Evolutionary conservation across 2,113 vertebrate species (phyloP).

Genomic region (Myocastor coypus): DNA sequence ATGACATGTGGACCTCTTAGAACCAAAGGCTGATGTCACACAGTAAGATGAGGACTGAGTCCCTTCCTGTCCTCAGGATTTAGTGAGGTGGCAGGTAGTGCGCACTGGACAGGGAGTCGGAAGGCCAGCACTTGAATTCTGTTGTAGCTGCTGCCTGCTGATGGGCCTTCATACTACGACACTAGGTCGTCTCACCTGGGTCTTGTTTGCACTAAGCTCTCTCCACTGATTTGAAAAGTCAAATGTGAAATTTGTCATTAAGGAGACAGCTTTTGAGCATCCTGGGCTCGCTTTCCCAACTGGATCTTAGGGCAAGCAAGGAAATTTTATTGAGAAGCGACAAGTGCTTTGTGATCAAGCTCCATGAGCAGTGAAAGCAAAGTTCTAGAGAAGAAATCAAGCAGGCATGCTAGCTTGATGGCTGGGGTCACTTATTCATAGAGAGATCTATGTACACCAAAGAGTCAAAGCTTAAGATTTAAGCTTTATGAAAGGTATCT

Average conservation of each 20-base stretch:
- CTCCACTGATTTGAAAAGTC: not conserved
- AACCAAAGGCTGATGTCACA: conserved; percentile 74
- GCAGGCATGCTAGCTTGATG: not conserved
- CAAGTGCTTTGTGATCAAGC: not conserved
- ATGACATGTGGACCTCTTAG: conserved; percentile 78
- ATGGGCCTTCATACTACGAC: not conserved
- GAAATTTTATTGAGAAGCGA: conserved; percentile 7
- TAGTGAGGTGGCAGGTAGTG: not conserved
- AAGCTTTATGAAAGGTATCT: not conserved
- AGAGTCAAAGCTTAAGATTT: not conserved
- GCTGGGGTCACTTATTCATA: not conserved
- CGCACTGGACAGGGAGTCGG: conserved; percentile 50
- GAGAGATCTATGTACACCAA: not conserved
- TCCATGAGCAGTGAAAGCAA: not conserved
- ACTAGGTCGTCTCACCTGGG: not conserved
- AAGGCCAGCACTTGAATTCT: not conserved
- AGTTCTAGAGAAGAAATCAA: not conserved
- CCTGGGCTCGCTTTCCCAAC: not conserved
- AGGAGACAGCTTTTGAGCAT: not conserved
- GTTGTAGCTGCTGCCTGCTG: not conserved
- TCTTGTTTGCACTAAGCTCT: not conserved
- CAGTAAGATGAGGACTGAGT: conserved; percentile 34
- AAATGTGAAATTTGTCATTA: not conserved
- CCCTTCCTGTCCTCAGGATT: conserved; percentile 20
- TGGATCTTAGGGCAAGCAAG: not conserved